phyloP scores from a whole-genome alignment of 1,140 invertebrate species.

The Cyclargus thomasi region DNA sequence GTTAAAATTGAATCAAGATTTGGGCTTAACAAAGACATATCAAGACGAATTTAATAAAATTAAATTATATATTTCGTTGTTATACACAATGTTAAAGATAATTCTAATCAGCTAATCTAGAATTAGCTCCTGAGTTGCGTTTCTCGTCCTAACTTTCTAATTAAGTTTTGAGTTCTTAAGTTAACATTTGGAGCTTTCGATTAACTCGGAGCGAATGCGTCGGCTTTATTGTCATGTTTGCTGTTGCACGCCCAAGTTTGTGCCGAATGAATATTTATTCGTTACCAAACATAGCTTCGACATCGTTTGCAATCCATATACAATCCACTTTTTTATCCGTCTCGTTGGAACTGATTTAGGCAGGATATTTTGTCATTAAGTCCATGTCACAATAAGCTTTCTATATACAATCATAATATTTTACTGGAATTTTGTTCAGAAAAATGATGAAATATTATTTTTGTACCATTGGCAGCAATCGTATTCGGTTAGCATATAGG shows the following conservation, averaged over 20 bases:
- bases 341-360: background rate
- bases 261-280: slow-evolving; percentile 9
- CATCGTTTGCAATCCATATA: too few species aligned
- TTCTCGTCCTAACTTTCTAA: slow-evolving; percentile 45
- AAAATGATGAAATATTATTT: too few species aligned
- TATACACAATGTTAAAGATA: slow-evolving; percentile 23
- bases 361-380: background rate
- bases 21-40: too few species aligned
- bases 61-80: too few species aligned
- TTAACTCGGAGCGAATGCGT: slow-evolving; percentile 40
- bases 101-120: slow-evolving; percentile 12
- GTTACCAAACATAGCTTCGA: background rate
- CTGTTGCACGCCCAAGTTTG: background rate
- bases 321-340: background rate
- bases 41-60: too few species aligned
- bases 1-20: too few species aligned
- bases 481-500: too few species aligned
- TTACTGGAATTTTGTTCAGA: too few species aligned
- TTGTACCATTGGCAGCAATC: too few species aligned
- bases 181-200: slow-evolving; percentile 57
- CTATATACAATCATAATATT: too few species aligned
- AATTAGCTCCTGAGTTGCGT: slow-evolving; percentile 16
- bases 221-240: slow-evolving; percentile 35
- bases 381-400: too few species aligned
- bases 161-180: slow-evolving; percentile 52